phyloP scores from a whole-genome alignment of 2,113 vertebrate species.

The Sarotherodon lohbergeri region DNA sequence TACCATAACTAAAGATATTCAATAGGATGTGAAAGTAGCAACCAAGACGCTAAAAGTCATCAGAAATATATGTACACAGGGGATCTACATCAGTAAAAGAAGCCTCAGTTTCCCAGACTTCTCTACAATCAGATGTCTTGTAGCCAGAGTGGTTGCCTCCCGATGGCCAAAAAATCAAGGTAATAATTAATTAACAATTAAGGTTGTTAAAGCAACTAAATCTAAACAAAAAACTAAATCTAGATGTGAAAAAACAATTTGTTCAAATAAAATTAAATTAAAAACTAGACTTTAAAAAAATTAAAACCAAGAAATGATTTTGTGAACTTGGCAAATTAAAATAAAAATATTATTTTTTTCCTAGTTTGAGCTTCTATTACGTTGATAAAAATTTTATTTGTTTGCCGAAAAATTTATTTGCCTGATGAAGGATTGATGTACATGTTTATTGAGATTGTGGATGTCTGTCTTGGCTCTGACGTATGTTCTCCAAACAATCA shows the following conservation, averaged over 20 bases:
- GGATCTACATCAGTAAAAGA: accelerated
- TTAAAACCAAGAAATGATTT: background rate
- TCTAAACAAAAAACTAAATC: background rate
- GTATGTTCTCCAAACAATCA: accelerated
- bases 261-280: accelerated
- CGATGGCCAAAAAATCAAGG: accelerated
- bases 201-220: background rate
- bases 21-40: background rate
- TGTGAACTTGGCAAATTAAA: accelerated
- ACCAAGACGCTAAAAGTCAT: accelerated
- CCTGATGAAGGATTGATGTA: background rate
- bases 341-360: background rate
- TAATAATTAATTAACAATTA: background rate
- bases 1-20: background rate
- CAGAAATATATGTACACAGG: accelerated
- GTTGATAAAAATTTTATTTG: background rate
- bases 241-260: background rate
- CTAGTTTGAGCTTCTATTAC: background rate
- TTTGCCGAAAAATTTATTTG: accelerated
- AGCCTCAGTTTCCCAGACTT: background rate
- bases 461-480: background rate
- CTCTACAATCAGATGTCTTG: background rate
- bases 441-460: background rate
- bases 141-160: background rate
- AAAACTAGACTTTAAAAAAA: background rate